These are phyloP conservation scores for Zaprionus vittiger DNA, from an alignment of 1,140 invertebrate genomes.

Conservation along the genomic window DNA sequence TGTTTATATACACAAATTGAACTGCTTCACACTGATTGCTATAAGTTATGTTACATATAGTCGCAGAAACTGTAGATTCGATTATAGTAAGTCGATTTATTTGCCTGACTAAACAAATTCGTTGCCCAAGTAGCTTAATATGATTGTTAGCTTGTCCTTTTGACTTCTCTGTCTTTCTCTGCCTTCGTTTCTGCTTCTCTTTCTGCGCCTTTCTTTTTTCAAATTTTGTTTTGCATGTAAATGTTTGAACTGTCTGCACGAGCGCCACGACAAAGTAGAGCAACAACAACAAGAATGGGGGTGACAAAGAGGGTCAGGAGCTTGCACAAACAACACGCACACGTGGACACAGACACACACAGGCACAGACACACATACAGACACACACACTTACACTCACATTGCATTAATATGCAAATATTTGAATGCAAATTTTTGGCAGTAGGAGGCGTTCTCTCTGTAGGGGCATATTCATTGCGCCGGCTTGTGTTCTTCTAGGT, in stretches of 20 bases:
- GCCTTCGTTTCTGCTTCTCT: slow-evolving; percentile 33
- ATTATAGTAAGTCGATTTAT: background rate
- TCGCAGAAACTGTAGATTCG: background rate
- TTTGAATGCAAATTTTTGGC: slow-evolving; percentile 66
- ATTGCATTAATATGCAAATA: slow-evolving; percentile 79
- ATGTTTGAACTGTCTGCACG: slow-evolving; percentile 80
- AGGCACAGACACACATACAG: slow-evolving; percentile 11
- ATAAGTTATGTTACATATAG: background rate
- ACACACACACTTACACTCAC: slow-evolving; percentile 31
- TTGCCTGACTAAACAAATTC: slow-evolving; percentile 18
- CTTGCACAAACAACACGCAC: slow-evolving; percentile 55
- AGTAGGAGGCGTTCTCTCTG: background rate
- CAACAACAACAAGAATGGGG: slow-evolving; percentile 28
- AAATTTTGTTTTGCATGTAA: slow-evolving; percentile 67
- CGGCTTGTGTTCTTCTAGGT: no score
- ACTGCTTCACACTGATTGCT: background rate
- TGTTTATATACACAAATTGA: no score
- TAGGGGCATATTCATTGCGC: background rate
- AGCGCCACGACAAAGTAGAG: slow-evolving; percentile 62
- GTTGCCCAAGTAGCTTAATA: slow-evolving; percentile 20
- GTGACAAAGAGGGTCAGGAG: slow-evolving; percentile 61
- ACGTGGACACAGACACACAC: slow-evolving; percentile 10
- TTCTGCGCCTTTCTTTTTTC: slow-evolving; percentile 20
- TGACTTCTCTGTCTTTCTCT: slow-evolving; percentile 19
- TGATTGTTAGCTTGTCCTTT: slow-evolving; percentile 18